These are phyloP conservation scores for Cyprinodon brontotheroides DNA, from an alignment of 2,113 vertebrate species.

Conservation along the genomic window DNA sequence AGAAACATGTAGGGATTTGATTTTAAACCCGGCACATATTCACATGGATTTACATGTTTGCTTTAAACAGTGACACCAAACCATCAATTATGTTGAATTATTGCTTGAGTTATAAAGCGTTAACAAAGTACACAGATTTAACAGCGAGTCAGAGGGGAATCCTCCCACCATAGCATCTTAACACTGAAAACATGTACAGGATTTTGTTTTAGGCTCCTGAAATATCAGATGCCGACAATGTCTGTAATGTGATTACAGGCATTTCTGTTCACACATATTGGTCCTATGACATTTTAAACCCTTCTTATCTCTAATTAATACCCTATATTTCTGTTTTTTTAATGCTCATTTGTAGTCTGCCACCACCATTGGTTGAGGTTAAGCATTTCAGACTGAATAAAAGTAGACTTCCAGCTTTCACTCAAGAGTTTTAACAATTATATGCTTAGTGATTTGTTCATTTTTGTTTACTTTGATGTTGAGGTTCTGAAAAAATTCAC, in stretches of 20 bases:
- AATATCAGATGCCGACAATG: slow-evolving; percentile 33
- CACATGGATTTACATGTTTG: background rate
- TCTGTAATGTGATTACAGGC: slow-evolving; percentile 3
- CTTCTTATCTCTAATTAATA: slow-evolving; percentile 1
- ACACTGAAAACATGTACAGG: slow-evolving; percentile 30
- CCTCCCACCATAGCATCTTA: slow-evolving; percentile 61
- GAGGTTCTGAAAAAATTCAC: too few species aligned
- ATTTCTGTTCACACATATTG: slow-evolving; percentile 10
- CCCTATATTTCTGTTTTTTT: background rate
- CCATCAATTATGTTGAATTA: slow-evolving; percentile 23
- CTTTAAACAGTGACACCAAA: slow-evolving; percentile 13
- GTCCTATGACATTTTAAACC: background rate
- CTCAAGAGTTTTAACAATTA: slow-evolving; percentile 1
- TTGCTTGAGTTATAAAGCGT: slow-evolving; percentile 58
- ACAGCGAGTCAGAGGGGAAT: slow-evolving; percentile 32
- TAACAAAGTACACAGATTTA: slow-evolving; percentile 52
- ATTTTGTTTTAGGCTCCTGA: slow-evolving; percentile 39
- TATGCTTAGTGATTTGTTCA: background rate
- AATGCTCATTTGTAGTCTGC: background rate
- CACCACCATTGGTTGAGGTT: background rate
- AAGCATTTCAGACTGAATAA: background rate
- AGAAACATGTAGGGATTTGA: slow-evolving; percentile 1
- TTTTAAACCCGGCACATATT: slow-evolving; percentile 15
- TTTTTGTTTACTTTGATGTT: background rate
- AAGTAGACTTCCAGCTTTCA: background rate